Evolutionary conservation across 2,888 invertebrate genomes (phyloP).

Genomic region (Netelia melanura): DNA sequence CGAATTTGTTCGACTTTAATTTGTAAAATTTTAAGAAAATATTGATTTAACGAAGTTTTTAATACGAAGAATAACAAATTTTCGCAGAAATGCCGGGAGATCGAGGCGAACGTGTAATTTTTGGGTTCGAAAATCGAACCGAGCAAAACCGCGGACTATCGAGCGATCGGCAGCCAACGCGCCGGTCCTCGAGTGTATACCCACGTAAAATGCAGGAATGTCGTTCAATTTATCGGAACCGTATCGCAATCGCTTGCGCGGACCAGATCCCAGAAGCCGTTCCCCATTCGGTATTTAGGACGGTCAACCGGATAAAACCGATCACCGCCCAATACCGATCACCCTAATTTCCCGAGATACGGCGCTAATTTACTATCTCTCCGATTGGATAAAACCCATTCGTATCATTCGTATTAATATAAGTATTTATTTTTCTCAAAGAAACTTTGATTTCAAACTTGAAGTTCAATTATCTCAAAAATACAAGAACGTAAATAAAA

Average conservation of each 20-base stretch:
- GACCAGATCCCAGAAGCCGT: conserved; percentile 48
- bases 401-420: too few species aligned
- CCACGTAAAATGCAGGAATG: conserved; percentile 58
- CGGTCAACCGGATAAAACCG: not conserved
- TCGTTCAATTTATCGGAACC: conserved; percentile 61
- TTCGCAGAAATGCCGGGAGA: conserved; percentile 11
- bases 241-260: conserved; percentile 55
- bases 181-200: not conserved
- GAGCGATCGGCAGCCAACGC: conserved; percentile 17
- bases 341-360: too few species aligned
- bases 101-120: conserved; percentile 4
- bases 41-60: not conserved
- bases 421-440: too few species aligned
- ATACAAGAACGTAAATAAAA: too few species aligned
- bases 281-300: conserved; percentile 19
- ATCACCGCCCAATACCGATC: too few species aligned
- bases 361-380: too few species aligned
- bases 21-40: too few species aligned
- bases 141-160: conserved; percentile 6
- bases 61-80: not conserved
- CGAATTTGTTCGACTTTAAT: too few species aligned
- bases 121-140: conserved; percentile 23
- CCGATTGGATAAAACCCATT: too few species aligned
- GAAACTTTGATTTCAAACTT: too few species aligned
- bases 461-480: too few species aligned